These are phyloP conservation scores for Ammodytes dubius DNA, from an alignment of 2,113 vertebrate genomes.

Conservation along the genomic window DNA sequence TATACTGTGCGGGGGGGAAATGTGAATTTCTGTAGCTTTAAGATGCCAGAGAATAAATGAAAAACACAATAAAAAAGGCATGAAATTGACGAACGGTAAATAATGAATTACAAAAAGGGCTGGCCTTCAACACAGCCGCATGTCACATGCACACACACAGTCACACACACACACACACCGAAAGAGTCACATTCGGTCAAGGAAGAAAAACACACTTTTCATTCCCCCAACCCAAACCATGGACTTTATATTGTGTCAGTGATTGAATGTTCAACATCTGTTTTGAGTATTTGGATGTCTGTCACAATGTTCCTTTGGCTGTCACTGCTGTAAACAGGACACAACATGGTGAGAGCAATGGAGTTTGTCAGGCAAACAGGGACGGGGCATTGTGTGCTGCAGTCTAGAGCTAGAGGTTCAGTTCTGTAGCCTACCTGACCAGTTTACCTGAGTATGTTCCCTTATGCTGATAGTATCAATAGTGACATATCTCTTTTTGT, in stretches of 20 bases:
- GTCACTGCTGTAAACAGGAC: neutral
- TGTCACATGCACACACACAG: neutral
- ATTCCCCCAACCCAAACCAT: neutral
- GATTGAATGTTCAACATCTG: conserved; percentile 26
- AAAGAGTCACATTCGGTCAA: neutral
- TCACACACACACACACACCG: neutral
- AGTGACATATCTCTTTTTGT: neutral
- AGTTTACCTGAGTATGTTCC: neutral
- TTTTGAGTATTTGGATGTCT: conserved; percentile 32
- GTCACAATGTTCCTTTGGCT: conserved; percentile 32
- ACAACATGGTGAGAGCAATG: conserved; percentile 11
- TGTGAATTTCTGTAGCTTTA: neutral
- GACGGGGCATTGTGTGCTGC: neutral
- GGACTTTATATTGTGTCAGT: conserved; percentile 5
- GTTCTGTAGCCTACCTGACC: neutral
- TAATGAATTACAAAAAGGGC: neutral
- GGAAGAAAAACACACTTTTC: neutral
- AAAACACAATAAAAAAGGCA: neutral
- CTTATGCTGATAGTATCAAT: neutral
- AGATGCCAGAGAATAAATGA: neutral
- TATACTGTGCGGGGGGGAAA: no score
- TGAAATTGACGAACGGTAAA: neutral
- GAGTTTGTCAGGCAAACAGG: neutral
- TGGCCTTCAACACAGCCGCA: neutral
- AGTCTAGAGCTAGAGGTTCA: conserved; percentile 10